phyloP scores from a whole-genome alignment of 2,888 invertebrate species.

The Campoplex nolae region DNA sequence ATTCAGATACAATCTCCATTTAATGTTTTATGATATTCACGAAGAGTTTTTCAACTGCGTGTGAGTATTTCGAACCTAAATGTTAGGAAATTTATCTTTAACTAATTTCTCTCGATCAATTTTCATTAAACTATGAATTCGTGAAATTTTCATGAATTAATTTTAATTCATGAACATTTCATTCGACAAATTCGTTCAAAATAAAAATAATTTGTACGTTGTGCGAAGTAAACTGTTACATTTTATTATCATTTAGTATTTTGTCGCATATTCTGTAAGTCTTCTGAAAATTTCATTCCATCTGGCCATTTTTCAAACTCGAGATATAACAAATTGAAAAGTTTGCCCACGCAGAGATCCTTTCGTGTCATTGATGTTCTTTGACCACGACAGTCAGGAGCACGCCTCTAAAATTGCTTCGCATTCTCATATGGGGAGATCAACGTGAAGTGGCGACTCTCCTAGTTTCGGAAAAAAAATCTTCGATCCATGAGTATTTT shows the following conservation, averaged over 20 bases:
- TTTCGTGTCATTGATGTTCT: constrained; percentile 75
- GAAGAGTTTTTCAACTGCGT: background rate
- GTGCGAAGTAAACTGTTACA: too few species aligned
- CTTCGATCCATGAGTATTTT: background rate
- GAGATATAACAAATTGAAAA: background rate
- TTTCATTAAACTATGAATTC: background rate
- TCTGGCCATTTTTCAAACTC: background rate
- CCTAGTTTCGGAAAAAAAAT: background rate
- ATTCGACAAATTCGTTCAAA: too few species aligned
- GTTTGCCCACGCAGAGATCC: constrained; percentile 54
- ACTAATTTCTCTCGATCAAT: background rate
- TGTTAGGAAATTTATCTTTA: background rate
- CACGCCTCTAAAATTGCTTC: constrained; percentile 81
- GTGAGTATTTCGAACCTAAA: background rate
- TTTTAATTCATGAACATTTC: background rate
- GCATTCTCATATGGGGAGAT: constrained; percentile 15
- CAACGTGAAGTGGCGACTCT: background rate
- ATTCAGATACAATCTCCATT: background rate
- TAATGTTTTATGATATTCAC: background rate
- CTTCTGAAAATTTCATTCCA: background rate
- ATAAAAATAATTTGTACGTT: too few species aligned
- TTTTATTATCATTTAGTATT: background rate
- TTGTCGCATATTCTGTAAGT: background rate
- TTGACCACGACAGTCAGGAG: constrained; percentile 80
- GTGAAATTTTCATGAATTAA: background rate